phyloP scores from a whole-genome alignment of 2,888 invertebrate genomes.

The Trilocha varians region DNA sequence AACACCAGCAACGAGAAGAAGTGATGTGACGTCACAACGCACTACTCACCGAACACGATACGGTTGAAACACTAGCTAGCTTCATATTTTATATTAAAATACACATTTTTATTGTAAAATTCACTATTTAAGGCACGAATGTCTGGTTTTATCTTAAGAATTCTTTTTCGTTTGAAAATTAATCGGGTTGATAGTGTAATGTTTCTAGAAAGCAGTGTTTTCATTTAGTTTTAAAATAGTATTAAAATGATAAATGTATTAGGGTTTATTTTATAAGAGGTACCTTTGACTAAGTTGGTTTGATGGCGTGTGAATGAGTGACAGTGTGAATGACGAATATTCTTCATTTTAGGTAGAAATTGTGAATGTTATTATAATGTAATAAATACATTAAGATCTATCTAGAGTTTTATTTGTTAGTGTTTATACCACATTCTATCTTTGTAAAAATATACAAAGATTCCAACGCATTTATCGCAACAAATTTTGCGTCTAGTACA shows the following conservation, averaged over 20 bases:
- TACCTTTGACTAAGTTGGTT: not conserved
- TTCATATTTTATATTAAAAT: too few relatives aligned
- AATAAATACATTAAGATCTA: not conserved
- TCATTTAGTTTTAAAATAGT: conserved; percentile 34
- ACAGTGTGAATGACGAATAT: not conserved
- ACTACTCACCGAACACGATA: not conserved
- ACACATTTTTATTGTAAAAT: conserved; percentile 1
- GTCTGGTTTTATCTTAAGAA: not conserved
- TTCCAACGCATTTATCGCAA: too few relatives aligned
- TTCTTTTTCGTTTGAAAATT: not conserved
- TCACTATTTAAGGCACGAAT: conserved; percentile 2
- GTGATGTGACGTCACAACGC: conserved; percentile 23
- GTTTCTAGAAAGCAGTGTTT: conserved; percentile 20
- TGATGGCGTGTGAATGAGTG: not conserved
- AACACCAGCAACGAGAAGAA: conserved; percentile 40
- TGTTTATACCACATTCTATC: too few relatives aligned
- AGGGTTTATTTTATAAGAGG: not conserved
- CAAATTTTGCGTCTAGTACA: too few relatives aligned
- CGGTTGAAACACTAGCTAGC: not conserved
- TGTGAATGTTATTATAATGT: not conserved
- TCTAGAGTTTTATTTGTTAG: too few relatives aligned
- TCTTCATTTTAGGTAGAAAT: not conserved
- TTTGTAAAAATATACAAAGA: too few relatives aligned
- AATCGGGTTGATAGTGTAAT: too few relatives aligned
- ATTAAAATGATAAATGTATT: conserved; percentile 29